These are phyloP conservation scores for Melanotaenia trifasciata DNA, from an alignment of 2,797 vertebrate genomes.

Conservation along the genomic window DNA sequence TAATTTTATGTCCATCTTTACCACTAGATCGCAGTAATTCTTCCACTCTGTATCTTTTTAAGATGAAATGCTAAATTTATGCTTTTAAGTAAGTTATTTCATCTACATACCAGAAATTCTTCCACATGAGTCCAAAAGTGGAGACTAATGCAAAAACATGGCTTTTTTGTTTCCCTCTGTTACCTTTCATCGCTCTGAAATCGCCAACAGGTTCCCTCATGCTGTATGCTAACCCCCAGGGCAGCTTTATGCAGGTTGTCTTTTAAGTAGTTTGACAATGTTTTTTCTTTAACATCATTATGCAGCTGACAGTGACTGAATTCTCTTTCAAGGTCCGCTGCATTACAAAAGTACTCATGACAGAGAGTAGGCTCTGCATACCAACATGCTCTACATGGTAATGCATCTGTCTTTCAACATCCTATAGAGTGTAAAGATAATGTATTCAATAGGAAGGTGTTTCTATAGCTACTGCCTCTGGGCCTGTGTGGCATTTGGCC, in stretches of 20 bases:
- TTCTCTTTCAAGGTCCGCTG: slow-evolving; percentile 41
- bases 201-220: neutral
- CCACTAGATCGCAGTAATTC: no score
- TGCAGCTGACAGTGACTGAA: slow-evolving; percentile 51
- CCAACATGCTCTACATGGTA: slow-evolving; percentile 51
- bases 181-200: slow-evolving; percentile 1
- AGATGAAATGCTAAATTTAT: no score
- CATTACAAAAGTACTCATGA: slow-evolving; percentile 39
- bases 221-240: neutral
- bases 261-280: neutral
- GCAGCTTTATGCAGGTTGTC: slow-evolving; percentile 4
- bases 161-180: neutral
- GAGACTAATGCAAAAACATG: no score
- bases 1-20: no score
- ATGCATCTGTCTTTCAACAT: slow-evolving; percentile 38
- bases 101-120: neutral
- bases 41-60: no score
- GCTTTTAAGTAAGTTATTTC: neutral
- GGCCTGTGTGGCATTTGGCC: slow-evolving; percentile 36
- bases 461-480: slow-evolving; percentile 18
- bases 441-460: slow-evolving; percentile 5
- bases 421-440: slow-evolving; percentile 26
- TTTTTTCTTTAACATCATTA: slow-evolving; percentile 14
- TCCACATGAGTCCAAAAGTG: neutral
- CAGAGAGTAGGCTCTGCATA: slow-evolving; percentile 25